Evolutionary conservation across 2,797 vertebrate genomes (phyloP), one percentile per base, ranked within the genome.

Genomic region (Falco rusticolus): DNA sequence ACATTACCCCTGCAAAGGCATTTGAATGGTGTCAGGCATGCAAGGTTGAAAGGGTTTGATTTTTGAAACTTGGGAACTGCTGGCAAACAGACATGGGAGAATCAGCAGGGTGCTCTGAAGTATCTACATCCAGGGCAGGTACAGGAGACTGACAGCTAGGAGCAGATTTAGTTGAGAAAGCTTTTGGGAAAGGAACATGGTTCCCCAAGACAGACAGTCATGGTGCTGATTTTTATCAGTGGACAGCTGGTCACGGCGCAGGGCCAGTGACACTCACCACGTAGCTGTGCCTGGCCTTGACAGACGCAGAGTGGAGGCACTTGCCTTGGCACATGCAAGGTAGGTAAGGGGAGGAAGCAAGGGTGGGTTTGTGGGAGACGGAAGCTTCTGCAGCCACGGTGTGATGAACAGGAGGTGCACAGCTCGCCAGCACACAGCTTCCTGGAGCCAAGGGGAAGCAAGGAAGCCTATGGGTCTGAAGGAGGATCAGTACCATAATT

Each of bases 281-380:
- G 25, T 10, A 16, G 25, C 0, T 87, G 48, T 59, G 59, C 47
- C 64, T 47, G 18, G 33, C 10, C 45, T 56, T 68, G 78, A 33
- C 59, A 87, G 57, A 21, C 7, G 19, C 45, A 61, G 31, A 78
- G 57, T 4, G 16, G 11, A 74, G 15, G 24, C 79, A 24, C 43
- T 72, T 41, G 16, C 61, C 53, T 57, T 24, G 29, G 24, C 65
- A 29, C 22, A 2, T 1, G 3, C 0, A 0, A 71, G 20, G 11
- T 48, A 21, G 87, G 66, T 34, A 54, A 45, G 43, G 9, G 22
- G 25, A 41, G 43, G 24, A 50, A 60, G 25, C 2, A 2, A 56
- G 34, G 53, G 9, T 6, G 18, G 22, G 13, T 51, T 45, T 56
- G 51, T 7, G 11, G 43, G 41, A 65, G 47, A 28, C 0, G 0